These are phyloP conservation scores for Phania funesta DNA, from an alignment of 2,888 invertebrate genomes.

Conservation along the genomic window DNA sequence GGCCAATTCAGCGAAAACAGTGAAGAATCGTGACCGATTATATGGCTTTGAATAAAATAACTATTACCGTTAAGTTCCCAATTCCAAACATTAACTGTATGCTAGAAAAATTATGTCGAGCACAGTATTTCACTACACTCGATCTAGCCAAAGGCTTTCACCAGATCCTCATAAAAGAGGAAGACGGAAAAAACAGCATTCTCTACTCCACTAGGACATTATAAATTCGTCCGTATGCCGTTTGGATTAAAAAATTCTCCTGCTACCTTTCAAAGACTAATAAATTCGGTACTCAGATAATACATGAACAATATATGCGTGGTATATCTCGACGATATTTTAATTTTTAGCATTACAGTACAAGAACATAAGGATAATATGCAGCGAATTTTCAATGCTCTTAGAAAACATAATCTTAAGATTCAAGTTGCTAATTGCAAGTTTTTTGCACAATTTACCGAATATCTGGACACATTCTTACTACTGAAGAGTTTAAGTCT, in stretches of 20 bases:
- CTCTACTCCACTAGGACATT: background rate
- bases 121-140: constrained; percentile 48
- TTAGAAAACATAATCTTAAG: too few species aligned
- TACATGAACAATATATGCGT: too few species aligned
- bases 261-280: too few species aligned
- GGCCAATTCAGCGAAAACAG: constrained; percentile 24
- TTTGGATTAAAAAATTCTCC: too few species aligned
- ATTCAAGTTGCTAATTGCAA: too few species aligned
- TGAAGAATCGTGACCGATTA: constrained; percentile 27
- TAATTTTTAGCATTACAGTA: too few species aligned
- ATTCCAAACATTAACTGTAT: constrained; percentile 69
- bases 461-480: background rate
- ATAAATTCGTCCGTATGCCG: constrained; percentile 11
- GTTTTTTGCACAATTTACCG: background rate
- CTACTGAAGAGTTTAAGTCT: background rate
- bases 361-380: too few species aligned
- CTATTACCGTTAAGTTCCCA: constrained; percentile 59
- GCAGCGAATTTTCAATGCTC: too few species aligned
- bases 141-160: constrained; percentile 20
- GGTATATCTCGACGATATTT: too few species aligned
- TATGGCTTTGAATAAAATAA: background rate
- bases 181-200: background rate
- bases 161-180: constrained; percentile 13
- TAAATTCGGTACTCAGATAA: too few species aligned
- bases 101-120: constrained; percentile 69